Evolutionary conservation across 2,797 vertebrate genomes (phyloP).

Genomic region (Meriones psammophilus): DNA sequence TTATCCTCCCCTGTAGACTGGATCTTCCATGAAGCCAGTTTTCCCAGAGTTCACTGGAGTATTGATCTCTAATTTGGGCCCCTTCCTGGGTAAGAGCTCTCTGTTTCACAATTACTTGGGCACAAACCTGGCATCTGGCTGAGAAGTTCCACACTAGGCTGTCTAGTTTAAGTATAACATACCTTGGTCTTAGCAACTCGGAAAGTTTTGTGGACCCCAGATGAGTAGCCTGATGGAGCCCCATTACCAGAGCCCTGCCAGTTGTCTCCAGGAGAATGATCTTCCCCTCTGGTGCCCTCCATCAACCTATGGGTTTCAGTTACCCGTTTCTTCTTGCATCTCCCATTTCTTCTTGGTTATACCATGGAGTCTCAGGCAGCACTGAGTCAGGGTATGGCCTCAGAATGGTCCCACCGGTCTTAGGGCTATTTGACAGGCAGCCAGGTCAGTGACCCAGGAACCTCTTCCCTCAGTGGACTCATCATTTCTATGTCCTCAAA

Average conservation of each 20-base stretch:
- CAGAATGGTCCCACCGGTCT: not conserved
- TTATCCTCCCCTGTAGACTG: not conserved
- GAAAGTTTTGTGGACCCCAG: not conserved
- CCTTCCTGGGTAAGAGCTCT: not conserved
- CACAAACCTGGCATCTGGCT: not conserved
- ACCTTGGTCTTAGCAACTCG: not conserved
- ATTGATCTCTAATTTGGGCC: not conserved
- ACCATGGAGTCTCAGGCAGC: not conserved
- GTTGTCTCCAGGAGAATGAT: not conserved
- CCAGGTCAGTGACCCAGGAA: not conserved
- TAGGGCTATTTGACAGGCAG: not conserved
- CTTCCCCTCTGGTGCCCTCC: no score
- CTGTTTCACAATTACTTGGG: not conserved
- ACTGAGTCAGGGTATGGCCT: not conserved
- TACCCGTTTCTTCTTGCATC: not conserved
- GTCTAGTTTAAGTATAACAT: not conserved
- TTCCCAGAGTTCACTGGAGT: not conserved
- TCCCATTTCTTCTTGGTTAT: not conserved
- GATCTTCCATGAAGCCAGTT: not conserved
- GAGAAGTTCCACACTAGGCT: not conserved
- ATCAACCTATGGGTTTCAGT: not conserved
- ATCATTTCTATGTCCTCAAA: not conserved
- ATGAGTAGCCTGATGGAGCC: no score
- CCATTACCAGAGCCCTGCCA: not conserved
- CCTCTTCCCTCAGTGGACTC: not conserved